These are phyloP conservation scores for Schizaphis graminum DNA, from an alignment of 2,888 invertebrate species.

Conservation along the genomic window DNA sequence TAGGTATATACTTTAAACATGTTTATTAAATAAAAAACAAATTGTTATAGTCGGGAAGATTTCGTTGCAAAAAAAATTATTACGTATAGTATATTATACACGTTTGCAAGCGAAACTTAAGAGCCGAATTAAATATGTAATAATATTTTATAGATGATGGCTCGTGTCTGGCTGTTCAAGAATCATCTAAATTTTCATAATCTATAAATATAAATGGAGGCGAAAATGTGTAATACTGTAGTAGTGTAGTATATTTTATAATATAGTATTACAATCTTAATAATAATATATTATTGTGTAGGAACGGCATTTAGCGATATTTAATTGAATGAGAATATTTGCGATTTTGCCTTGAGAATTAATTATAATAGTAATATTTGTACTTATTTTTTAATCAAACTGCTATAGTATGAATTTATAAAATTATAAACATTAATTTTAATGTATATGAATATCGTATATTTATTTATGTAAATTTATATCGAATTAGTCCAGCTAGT, in stretches of 20 bases:
- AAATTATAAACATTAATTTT: too few species aligned
- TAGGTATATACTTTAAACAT: background rate
- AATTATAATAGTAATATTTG: background rate
- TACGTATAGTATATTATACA: background rate
- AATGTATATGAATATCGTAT: background rate
- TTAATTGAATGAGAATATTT: background rate
- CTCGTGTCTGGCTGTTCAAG: background rate
- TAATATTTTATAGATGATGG: background rate
- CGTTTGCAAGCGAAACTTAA: background rate
- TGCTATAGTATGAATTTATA: background rate
- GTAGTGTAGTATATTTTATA: background rate
- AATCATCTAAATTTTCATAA: background rate
- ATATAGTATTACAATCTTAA: background rate
- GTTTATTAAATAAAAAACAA: slow-evolving; percentile 13
- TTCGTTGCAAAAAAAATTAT: background rate
- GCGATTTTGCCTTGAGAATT: slow-evolving; percentile 22
- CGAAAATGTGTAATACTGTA: background rate
- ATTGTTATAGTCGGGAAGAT: background rate
- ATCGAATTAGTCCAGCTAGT: background rate
- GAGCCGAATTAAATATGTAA: background rate
- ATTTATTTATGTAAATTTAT: background rate
- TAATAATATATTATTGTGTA: background rate
- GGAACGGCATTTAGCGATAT: background rate
- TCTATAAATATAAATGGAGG: background rate
- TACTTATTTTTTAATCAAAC: slow-evolving; percentile 20